Conservation (phyloP, 37 sponge, comb jelly and placozoan species). For the Aplysina aerophoba region DNA sequence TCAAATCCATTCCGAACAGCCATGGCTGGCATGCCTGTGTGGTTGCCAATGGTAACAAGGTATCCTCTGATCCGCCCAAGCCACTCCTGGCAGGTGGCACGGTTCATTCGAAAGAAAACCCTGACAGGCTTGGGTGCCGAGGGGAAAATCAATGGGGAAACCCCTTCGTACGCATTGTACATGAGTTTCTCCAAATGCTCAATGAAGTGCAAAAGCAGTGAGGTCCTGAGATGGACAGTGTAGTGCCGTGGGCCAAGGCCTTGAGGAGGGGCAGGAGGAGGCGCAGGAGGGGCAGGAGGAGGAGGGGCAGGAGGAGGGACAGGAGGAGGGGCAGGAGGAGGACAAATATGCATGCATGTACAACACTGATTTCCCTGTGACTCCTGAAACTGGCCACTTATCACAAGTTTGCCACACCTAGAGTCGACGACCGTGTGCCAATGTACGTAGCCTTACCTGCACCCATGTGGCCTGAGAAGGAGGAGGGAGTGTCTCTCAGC, state of each 20-base stretch:
- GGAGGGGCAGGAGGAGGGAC: too few species aligned
- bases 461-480: constrained; percentile 84
- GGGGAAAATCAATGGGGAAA: constrained; percentile 34
- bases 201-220: constrained; percentile 86
- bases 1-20: constrained; percentile 83
- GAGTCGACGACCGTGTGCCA: too few species aligned
- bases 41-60: constrained; percentile 84
- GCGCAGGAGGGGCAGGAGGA: neutral
- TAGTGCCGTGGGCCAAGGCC: constrained; percentile 90
- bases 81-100: constrained; percentile 89
- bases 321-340: too few species aligned
- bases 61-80: constrained; percentile 68
- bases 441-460: constrained; percentile 57
- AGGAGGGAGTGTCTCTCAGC: constrained; percentile 75
- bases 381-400: neutral
- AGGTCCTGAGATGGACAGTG: constrained; percentile 82
- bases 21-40: constrained; percentile 84
- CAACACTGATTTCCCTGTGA: too few species aligned
- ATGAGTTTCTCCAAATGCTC: constrained; percentile 93
- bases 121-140: constrained; percentile 59
- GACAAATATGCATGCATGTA: too few species aligned
- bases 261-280: neutral
- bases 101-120: constrained; percentile 88
- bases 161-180: constrained; percentile 95
- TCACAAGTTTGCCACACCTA: too few species aligned